Conservation (phyloP, 2,797 vertebrate species). For the Cyprinodon diabolis region DNA sequence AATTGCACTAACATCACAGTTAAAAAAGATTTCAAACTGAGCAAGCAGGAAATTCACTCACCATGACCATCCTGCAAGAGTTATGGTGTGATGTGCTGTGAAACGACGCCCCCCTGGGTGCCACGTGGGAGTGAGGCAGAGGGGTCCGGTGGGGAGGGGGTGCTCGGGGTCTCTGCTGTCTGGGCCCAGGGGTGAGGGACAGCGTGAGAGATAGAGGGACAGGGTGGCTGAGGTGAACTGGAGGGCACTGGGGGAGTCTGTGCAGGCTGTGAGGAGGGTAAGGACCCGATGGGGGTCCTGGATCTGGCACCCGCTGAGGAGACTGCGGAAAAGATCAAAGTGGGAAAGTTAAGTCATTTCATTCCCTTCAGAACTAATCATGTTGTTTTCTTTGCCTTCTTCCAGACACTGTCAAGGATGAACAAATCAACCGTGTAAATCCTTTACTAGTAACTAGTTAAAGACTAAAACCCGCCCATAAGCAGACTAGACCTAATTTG, state of each 20-base stretch:
- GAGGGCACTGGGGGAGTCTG: slow-evolving; percentile 79
- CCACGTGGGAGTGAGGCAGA: slow-evolving; percentile 59
- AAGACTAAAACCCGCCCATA: slow-evolving; percentile 13
- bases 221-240: slow-evolving; percentile 81
- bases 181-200: slow-evolving; percentile 56
- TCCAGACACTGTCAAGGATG: slow-evolving; percentile 41
- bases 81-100: slow-evolving; percentile 77
- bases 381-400: slow-evolving; percentile 46
- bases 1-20: slow-evolving; percentile 46
- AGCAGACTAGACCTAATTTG: slow-evolving; percentile 28
- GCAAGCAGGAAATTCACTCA: slow-evolving; percentile 65
- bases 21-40: slow-evolving; percentile 45
- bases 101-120: slow-evolving; percentile 75
- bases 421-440: slow-evolving; percentile 57
- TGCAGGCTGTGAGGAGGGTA: slow-evolving; percentile 75
- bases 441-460: slow-evolving; percentile 39
- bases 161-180: slow-evolving; percentile 72
- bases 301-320: slow-evolving; percentile 66
- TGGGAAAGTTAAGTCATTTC: slow-evolving; percentile 36
- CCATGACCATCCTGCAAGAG: slow-evolving; percentile 83
- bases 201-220: slow-evolving; percentile 71
- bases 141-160: slow-evolving; percentile 71
- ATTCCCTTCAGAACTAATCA: slow-evolving; percentile 58
- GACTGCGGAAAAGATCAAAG: slow-evolving; percentile 70
- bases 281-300: slow-evolving; percentile 49